Evolutionary conservation across 2,888 invertebrate species (phyloP), one percentile per base, ranked within the genome.

Genomic region (Cybosia mesomella): DNA sequence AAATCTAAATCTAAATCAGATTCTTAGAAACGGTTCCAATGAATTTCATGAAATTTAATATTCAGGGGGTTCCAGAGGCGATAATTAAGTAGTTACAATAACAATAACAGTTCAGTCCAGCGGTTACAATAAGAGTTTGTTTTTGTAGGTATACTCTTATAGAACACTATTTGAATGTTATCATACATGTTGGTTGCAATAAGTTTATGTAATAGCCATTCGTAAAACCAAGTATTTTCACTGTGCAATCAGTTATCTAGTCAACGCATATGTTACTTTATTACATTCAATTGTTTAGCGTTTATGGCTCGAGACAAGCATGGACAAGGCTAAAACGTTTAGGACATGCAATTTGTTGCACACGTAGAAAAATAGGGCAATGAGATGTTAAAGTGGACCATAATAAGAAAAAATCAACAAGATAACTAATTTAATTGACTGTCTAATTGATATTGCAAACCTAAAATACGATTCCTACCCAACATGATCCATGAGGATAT

Each of bases 261-360:
- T 84, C 80, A 74, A 80, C 79, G 76, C 83, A 85, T 85, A 85
- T 80, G 85, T 88, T 80, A 87, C 82, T 87, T 89, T 89, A 91
- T 90, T 89, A 89, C 89, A 87, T 87, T 87, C 91, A 92, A 92
- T 92, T 92, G 91, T 92, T 87, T 85, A 83, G 87, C 89, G 82
- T 89, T 87, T 91, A 89, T 86, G 89, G 89, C 71, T 82, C 83
- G 83, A 77, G 85, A 81, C 80, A 78, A 79, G 80, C 76, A 73
- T 74, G 74, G 81, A 75, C 91, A 91, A 92, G 92, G 93, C 83
- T 86, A 70, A 84, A 89, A 88, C 88, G 80, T 87, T 91, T 89
- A 90, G 88, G 86, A 84, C 80, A 79, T 88, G 86, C 89, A 88
- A 86, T 89, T 84, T 79, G 81, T 81, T 81, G 84, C 87, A 88